Percentiles rank a stretch among this genome's conserved stretches.
Conservation (phyloP, 2,888 invertebrate species). For the Pegoplata infirma region DNA sequence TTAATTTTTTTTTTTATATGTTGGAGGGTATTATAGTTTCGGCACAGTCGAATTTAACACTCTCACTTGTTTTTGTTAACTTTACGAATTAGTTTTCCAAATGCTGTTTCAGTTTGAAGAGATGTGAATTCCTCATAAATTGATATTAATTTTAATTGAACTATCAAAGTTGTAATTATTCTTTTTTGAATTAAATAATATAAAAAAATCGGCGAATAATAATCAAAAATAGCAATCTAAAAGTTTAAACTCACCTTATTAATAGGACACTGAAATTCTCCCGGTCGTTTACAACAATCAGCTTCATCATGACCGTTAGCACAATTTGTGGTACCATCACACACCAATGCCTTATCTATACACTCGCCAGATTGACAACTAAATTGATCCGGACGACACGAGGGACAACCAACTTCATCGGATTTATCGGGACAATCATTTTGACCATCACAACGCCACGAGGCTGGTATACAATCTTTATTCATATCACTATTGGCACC, state of each 20-base stretch:
- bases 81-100: too few species aligned
- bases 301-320: slow-evolving; percentile 84
- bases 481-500: slow-evolving; percentile 76
- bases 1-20: too few species aligned
- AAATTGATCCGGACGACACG: slow-evolving; percentile 85
- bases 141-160: too few species aligned
- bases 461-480: slow-evolving; percentile 84
- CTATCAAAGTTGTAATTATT: too few species aligned
- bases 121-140: too few species aligned
- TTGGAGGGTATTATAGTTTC: too few species aligned
- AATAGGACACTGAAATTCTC: slow-evolving; percentile 85
- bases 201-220: too few species aligned
- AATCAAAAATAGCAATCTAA: too few species aligned
- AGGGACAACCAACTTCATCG: slow-evolving; percentile 87
- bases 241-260: slow-evolving; percentile 79
- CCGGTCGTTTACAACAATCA: slow-evolving; percentile 82
- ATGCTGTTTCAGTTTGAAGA: too few species aligned
- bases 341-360: slow-evolving; percentile 81
- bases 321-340: slow-evolving; percentile 84
- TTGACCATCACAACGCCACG: slow-evolving; percentile 87
- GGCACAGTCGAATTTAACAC: too few species aligned
- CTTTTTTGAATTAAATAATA: too few species aligned
- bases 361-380: slow-evolving; percentile 80
- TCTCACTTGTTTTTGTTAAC: too few species aligned
- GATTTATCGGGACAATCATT: slow-evolving; percentile 90